Evolutionary conservation across 1,140 invertebrate genomes (phyloP).

Genomic region (Kradibia gibbosae): DNA sequence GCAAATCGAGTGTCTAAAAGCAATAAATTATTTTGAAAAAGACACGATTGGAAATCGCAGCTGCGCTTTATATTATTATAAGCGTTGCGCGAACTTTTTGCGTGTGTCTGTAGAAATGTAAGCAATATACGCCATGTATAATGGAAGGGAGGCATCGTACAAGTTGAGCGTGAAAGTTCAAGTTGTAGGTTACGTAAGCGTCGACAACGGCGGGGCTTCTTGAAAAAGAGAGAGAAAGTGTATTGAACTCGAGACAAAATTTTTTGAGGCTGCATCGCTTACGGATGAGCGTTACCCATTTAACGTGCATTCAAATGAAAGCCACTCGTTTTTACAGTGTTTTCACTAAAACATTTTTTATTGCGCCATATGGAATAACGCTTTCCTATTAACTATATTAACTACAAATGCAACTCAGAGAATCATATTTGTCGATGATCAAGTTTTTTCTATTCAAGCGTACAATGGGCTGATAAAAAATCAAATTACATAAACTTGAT

Average conservation of each 20-base stretch:
- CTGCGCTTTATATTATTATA: no score
- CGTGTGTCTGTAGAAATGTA: background rate
- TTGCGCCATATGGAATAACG: background rate
- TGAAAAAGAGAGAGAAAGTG: constrained; percentile 52
- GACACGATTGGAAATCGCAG: no score
- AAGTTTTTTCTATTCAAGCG: no score
- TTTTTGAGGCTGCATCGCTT: background rate
- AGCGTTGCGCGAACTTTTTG: constrained; percentile 32
- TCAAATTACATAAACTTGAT: no score
- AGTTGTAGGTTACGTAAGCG: constrained; percentile 58
- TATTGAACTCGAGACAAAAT: constrained; percentile 54
- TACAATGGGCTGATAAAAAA: no score
- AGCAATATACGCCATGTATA: background rate
- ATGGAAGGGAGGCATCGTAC: no score
- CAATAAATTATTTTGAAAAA: no score
- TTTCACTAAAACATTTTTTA: background rate
- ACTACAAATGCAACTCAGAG: background rate
- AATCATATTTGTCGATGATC: background rate
- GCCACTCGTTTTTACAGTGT: background rate
- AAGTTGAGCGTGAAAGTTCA: constrained; percentile 66
- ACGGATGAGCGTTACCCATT: background rate
- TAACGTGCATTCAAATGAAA: background rate
- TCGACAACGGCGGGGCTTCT: background rate
- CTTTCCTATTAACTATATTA: background rate
- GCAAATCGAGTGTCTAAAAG: no score